These are phyloP conservation scores for Percopsis omiscomaycus DNA, from an alignment of 2,797 vertebrate genomes.

Conservation along the genomic window DNA sequence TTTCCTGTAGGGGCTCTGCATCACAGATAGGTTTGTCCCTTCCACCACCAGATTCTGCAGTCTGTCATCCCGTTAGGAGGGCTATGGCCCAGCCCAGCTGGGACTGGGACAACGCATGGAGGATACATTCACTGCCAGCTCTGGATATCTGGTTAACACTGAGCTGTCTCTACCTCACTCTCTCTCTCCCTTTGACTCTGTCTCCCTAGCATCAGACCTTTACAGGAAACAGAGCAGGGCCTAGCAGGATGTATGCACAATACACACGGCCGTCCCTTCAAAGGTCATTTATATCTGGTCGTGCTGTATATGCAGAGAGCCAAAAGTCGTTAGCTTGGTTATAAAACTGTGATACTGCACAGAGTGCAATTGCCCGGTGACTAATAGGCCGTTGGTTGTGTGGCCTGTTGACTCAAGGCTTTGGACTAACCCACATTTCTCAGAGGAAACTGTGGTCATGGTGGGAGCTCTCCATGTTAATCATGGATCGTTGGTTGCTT, in stretches of 20 bases:
- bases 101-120: constrained; percentile 43
- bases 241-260: constrained; percentile 66
- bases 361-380: constrained; percentile 54
- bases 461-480: constrained; percentile 75
- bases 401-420: constrained; percentile 73
- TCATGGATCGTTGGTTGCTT: constrained; percentile 71
- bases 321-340: constrained; percentile 42
- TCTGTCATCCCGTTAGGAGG: constrained; percentile 48
- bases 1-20: constrained; percentile 52
- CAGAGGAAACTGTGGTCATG: constrained; percentile 77
- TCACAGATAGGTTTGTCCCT: constrained; percentile 45
- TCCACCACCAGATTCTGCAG: constrained; percentile 49
- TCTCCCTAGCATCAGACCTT: constrained; percentile 60
- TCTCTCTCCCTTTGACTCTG: constrained; percentile 9
- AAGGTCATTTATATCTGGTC: constrained; percentile 55
- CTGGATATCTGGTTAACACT: constrained; percentile 11
- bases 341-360: constrained; percentile 19
- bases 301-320: constrained; percentile 40
- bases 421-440: constrained; percentile 71
- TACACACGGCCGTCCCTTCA: constrained; percentile 40
- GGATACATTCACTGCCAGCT: constrained; percentile 43
- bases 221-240: constrained; percentile 70
- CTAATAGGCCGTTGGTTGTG: constrained; percentile 67
- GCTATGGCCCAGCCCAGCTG: constrained; percentile 55
- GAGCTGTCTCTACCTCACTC: background rate